Percentiles rank a stretch among this genome's conserved stretches.
These are phyloP conservation scores for Bradypus variegatus DNA, from an alignment of 2,797 vertebrate genomes.

Conservation along the genomic window DNA sequence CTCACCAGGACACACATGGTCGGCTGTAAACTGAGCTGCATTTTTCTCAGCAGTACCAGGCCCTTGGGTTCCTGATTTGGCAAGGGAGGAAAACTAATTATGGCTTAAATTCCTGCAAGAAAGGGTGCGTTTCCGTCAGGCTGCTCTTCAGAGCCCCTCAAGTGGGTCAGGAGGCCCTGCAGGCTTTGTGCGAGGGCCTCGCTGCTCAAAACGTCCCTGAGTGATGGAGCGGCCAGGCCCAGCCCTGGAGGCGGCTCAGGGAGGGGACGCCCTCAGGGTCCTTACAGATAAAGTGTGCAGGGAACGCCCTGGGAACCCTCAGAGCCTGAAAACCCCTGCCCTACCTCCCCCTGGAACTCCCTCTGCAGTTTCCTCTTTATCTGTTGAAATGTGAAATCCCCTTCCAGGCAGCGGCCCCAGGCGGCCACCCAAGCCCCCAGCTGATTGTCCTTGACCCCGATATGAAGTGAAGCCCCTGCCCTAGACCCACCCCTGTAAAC, in stretches of 20 bases:
- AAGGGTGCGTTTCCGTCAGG: slow-evolving; percentile 13
- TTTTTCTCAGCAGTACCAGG: not conserved
- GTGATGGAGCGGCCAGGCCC: accelerated
- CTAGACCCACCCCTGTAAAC: no score
- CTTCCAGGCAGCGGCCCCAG: no score
- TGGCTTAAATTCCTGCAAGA: slow-evolving; percentile 32
- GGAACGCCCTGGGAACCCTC: no score
- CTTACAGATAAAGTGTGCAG: no score
- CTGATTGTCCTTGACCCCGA: no score
- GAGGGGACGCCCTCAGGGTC: no score
- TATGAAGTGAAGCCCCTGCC: no score
- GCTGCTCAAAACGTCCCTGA: slow-evolving; percentile 10
- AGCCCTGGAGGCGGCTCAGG: not conserved
- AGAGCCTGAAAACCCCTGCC: no score
- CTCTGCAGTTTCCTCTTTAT: no score
- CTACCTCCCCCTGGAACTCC: no score
- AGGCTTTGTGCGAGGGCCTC: slow-evolving; percentile 34
- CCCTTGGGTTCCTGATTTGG: not conserved
- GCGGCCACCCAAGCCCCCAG: no score
- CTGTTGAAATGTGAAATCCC: no score
- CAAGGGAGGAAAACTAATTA: slow-evolving; percentile 20
- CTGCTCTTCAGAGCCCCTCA: slow-evolving; percentile 39
- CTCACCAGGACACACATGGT: not conserved
- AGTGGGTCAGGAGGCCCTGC: not conserved
- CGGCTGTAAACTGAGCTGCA: not conserved